Evolutionary conservation across 2,888 invertebrate species (phyloP), one percentile per base, ranked within the genome.

Genomic region (Latrodectus elegans): DNA sequence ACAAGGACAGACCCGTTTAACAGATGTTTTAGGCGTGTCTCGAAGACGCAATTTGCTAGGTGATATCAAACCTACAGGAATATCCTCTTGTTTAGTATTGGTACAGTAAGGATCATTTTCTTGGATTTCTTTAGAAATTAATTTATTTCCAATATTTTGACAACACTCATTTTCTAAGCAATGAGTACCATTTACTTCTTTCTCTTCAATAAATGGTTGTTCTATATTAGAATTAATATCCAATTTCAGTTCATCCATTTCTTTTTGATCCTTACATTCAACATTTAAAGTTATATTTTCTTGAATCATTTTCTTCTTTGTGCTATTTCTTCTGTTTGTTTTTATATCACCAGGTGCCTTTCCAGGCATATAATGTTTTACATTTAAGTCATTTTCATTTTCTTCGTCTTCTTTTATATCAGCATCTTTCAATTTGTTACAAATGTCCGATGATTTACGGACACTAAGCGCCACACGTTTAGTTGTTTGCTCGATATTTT

Each of bases 1-100:
- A 64, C 88, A 88, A 11, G 88, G 85, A 14, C 88, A 88, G 26
- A 68, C 65, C 49, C 88, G 76, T 76, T 85, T 88, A 11, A 88
- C 78, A 38, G 88, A 84, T 26, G 78, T 82, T 52, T 88, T 88
- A 9, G 82, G 75, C 15, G 88, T 88, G 51, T 88, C 88, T 26
- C 88, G 65, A 9, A 84, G 65, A 8, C 88, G 81, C 11, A 84
- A 60, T 71, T 85, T 73, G 8, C 81, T 67, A 15, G 86, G 17
- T 11, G 81, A 73, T 55, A 82, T 81, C 73, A 65, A 71, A 11
- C 83, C 78, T 0, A 78, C 15, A 52, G 65, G 15, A 26, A 15
- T 14, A 49, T 79, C 70, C 14, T 73, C 55, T 52, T 71, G 79
- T 67, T 83, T 83, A 14, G 38, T n/a, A 64, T 70, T 68, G 8